Base-by-base conservation (phyloP, 1,140 invertebrate genomes). In the Lerema accius region DNA sequence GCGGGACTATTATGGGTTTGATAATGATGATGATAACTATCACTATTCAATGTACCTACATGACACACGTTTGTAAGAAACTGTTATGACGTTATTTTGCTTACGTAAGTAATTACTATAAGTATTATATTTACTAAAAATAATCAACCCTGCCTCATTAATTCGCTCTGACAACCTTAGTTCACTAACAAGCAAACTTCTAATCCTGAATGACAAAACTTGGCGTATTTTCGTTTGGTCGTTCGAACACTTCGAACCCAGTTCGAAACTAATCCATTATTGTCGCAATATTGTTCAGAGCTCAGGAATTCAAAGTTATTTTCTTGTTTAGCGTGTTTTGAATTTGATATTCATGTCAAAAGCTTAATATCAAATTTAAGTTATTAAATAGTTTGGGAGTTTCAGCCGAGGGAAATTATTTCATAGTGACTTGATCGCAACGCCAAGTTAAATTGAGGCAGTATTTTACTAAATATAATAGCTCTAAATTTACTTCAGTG, bases 141-240 rank as follows among this genome's bases (percentile, higher is more conserved):
- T 32, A 32, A 32, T 32, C 6, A 32, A 4, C 28, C n/a, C n/a
- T n/a, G 3, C 28, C 7, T 32, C 28, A 32, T 32, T 32, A 32
- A 1, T 32, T 7, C 6, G 28, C 6, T 7, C 4, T 32, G 28
- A 5, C 28, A 32, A 42, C 42, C 19, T 5, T 45, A 35, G 23
- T 59, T 35, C n/a, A 42, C 23, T 46, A 59, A 59, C 42, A 59
- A 59, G 56, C 56, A 59, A 58, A 59, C 56, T 59, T 48, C 17
- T 48, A 26, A 59, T 45, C 39, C 58, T 23, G 37, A 50, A 61
- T 61, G 48, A 61, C 58, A 39, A 61, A 61, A 61, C 58, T 61
- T 61, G n/a, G 32, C 40, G 32, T 32, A 40, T 61, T 61, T 35
- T n/a, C n/a, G n/a, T n/a, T n/a, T n/a, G n/a, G n/a, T 26, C 49